Evolutionary conservation across 1,140 invertebrate genomes (phyloP).

Genomic region (Caerostris darwini): DNA sequence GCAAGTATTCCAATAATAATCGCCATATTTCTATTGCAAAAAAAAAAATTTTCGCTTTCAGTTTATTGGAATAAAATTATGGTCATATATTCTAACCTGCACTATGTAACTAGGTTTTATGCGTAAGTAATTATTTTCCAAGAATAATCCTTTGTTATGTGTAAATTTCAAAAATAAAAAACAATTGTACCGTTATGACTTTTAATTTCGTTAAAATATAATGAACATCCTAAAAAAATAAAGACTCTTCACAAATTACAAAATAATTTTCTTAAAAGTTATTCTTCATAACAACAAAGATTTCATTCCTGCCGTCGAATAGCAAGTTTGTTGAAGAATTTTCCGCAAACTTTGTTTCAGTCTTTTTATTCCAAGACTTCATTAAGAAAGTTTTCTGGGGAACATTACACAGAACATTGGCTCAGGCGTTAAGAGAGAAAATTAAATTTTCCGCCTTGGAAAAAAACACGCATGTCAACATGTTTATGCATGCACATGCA

Average conservation of each 20-base stretch:
- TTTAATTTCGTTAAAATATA: not conserved
- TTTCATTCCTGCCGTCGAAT: not conserved
- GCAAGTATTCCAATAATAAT: too few relatives aligned
- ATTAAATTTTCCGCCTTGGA: not conserved
- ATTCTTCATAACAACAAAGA: not conserved
- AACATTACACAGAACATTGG: constrained; percentile 2
- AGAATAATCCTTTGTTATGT: too few relatives aligned
- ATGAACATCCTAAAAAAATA: constrained; percentile 8
- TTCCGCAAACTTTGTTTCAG: not conserved
- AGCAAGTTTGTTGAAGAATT: not conserved
- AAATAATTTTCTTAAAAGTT: not conserved
- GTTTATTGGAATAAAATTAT: too few relatives aligned
- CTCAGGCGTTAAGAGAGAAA: not conserved
- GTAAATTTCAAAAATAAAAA: too few relatives aligned
- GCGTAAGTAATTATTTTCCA: too few relatives aligned
- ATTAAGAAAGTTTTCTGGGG: constrained; percentile 28
- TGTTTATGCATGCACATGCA: not conserved
- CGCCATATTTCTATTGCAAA: too few relatives aligned
- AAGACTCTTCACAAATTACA: not conserved
- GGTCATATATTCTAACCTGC: too few relatives aligned
- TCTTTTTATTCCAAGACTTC: constrained; percentile 14
- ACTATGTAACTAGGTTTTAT: too few relatives aligned
- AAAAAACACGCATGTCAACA: not conserved
- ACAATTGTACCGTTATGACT: not conserved
- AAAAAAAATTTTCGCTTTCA: too few relatives aligned